Evolutionary conservation across 2,797 vertebrate genomes (phyloP).

Genomic region (Linurgus olivaceus): DNA sequence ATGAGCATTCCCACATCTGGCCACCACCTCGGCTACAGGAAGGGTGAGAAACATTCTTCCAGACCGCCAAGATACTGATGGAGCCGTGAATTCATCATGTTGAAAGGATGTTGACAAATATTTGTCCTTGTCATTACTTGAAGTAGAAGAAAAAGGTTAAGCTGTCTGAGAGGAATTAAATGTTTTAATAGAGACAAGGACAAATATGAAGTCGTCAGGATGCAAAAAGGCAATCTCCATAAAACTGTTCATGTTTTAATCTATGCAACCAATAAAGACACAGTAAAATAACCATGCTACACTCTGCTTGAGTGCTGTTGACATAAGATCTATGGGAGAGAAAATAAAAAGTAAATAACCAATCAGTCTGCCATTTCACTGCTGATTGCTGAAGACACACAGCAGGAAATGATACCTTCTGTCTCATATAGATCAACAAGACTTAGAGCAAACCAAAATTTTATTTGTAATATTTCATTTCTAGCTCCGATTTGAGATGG

Average conservation of each 20-base stretch:
- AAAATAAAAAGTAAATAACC: not conserved
- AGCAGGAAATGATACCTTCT: not conserved
- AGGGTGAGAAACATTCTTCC: not conserved
- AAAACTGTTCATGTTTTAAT: not conserved
- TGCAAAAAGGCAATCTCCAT: not conserved
- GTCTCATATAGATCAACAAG: not conserved
- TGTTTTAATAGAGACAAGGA: not conserved
- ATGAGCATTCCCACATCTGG: not conserved
- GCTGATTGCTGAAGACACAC: not conserved
- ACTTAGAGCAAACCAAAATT: not conserved
- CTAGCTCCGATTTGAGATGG: not conserved
- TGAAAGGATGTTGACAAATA: not conserved
- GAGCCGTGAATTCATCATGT: not conserved
- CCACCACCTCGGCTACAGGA: fast-evolving
- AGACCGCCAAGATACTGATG: not conserved
- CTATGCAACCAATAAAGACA: not conserved
- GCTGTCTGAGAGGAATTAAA: not conserved
- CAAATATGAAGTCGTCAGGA: not conserved
- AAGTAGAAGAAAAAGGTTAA: not conserved
- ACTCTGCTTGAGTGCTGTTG: not conserved
- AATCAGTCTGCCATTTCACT: not conserved
- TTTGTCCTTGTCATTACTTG: not conserved
- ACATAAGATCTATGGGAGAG: not conserved
- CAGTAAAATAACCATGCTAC: not conserved
- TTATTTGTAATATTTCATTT: not conserved